phyloP scores from a whole-genome alignment of 2,888 invertebrate species.

The Latrodectus elegans region DNA sequence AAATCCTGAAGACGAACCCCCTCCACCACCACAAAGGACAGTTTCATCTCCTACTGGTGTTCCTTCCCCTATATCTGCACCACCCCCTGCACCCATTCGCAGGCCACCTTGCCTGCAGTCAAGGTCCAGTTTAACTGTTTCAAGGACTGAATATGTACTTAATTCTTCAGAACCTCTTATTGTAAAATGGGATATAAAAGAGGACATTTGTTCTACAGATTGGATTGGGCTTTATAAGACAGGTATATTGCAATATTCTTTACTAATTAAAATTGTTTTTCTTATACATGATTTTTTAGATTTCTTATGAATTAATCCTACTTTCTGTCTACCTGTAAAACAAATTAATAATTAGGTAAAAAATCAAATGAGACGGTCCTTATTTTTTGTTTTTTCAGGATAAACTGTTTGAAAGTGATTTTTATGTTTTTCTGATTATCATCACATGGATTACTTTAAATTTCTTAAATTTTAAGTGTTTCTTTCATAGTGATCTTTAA shows the following conservation, averaged over 20 bases:
- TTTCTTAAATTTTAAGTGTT: too few relatives aligned
- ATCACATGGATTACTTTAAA: too few relatives aligned
- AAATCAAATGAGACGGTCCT: too few relatives aligned
- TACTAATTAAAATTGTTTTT: too few relatives aligned
- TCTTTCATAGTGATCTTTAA: too few relatives aligned
- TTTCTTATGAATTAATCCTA: too few relatives aligned
- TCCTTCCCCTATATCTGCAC: slow-evolving; percentile 35
- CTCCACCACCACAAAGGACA: slow-evolving; percentile 47
- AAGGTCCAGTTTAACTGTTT: slow-evolving; percentile 74
- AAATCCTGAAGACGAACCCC: slow-evolving; percentile 32
- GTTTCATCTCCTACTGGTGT: slow-evolving; percentile 40
- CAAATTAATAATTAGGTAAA: too few relatives aligned
- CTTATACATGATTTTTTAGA: too few relatives aligned
- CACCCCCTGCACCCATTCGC: slow-evolving; percentile 42
- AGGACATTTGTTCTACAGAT: slow-evolving; percentile 74
- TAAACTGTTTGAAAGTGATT: too few relatives aligned
- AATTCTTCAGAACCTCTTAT: slow-evolving; percentile 72
- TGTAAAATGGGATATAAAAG: slow-evolving; percentile 75
- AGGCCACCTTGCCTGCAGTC: slow-evolving; percentile 35
- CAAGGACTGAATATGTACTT: slow-evolving; percentile 73
- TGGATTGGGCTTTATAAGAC: slow-evolving; percentile 76
- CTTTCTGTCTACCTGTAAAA: too few relatives aligned
- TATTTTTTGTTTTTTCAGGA: too few relatives aligned
- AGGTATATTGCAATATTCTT: slow-evolving; percentile 72
- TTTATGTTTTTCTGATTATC: too few relatives aligned